Evolutionary conservation across 1,140 invertebrate species (phyloP).

Genomic region (Trachelipus rathkii): DNA sequence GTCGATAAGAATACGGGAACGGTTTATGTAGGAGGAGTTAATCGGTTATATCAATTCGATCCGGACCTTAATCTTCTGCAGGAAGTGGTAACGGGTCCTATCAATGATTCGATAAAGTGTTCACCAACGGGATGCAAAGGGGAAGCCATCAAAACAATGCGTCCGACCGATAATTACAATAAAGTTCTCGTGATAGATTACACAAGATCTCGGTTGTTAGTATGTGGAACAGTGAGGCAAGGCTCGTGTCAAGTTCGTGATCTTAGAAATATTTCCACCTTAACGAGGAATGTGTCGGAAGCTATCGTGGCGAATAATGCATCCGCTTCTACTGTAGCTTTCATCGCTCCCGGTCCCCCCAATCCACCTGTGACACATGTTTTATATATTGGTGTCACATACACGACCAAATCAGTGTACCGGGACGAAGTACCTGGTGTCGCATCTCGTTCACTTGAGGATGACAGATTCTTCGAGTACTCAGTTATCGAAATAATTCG

Average conservation of each 20-base stretch:
- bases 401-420: slow-evolving; percentile 86
- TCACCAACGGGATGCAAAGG: slow-evolving; percentile 62
- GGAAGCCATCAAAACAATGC: slow-evolving; percentile 55
- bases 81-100: slow-evolving; percentile 78
- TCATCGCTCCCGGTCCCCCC: slow-evolving; percentile 89
- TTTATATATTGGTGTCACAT: slow-evolving; percentile 94
- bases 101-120: slow-evolving; percentile 82
- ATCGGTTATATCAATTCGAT: slow-evolving; percentile 86
- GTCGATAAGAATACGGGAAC: slow-evolving; percentile 87
- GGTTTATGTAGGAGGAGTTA: slow-evolving; percentile 89
- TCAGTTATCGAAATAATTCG: slow-evolving; percentile 85
- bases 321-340: slow-evolving; percentile 89
- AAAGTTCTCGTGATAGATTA: slow-evolving; percentile 94
- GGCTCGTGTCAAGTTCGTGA: slow-evolving; percentile 85
- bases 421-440: slow-evolving; percentile 91
- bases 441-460: slow-evolving; percentile 81
- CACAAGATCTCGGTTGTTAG: slow-evolving; percentile 79
- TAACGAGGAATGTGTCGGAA: slow-evolving; percentile 69
- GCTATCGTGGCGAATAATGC: slow-evolving; percentile 93
- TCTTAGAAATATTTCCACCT: slow-evolving; percentile 80
- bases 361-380: slow-evolving; percentile 72
- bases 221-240: slow-evolving; percentile 84
- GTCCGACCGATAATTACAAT: slow-evolving; percentile 87
- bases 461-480: slow-evolving; percentile 81
- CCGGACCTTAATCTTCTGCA: slow-evolving; percentile 74